Evolutionary conservation across 2,888 invertebrate genomes (phyloP).

Genomic region (Drosophila kuntzei): DNA sequence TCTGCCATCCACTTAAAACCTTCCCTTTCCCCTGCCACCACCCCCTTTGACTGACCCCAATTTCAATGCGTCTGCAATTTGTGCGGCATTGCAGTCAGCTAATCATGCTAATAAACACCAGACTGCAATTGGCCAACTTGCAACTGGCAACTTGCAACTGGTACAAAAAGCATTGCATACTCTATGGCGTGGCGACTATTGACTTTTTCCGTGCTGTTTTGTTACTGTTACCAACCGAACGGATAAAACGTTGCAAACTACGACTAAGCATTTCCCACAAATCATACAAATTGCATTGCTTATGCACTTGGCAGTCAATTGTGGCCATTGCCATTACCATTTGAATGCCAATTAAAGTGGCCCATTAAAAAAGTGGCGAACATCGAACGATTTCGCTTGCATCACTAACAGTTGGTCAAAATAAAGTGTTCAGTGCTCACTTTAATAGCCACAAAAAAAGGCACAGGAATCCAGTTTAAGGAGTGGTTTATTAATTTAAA

Average conservation of each 20-base stretch:
- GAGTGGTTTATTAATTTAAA: too few relatives aligned
- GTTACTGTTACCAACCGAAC: slow-evolving; percentile 46
- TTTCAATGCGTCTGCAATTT: slow-evolving; percentile 71
- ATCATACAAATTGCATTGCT: slow-evolving; percentile 75
- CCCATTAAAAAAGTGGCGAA: slow-evolving; percentile 46
- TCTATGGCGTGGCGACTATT: slow-evolving; percentile 43
- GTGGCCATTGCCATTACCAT: slow-evolving; percentile 63
- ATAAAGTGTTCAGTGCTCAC: not conserved
- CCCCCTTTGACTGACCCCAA: slow-evolving; percentile 59
- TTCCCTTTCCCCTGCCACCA: not conserved
- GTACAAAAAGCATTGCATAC: slow-evolving; percentile 70
- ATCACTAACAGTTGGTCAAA: slow-evolving; percentile 3
- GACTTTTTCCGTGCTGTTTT: slow-evolving; percentile 19
- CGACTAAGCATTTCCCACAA: slow-evolving; percentile 37
- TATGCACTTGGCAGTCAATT: slow-evolving; percentile 79
- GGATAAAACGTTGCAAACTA: not conserved
- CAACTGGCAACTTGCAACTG: slow-evolving; percentile 16
- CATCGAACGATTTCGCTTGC: slow-evolving; percentile 4
- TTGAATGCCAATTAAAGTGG: slow-evolving; percentile 60
- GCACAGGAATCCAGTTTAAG: too few relatives aligned
- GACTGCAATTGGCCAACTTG: slow-evolving; percentile 61
- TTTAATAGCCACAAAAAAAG: not conserved
- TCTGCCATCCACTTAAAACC: slow-evolving; percentile 38
- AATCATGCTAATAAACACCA: slow-evolving; percentile 79
- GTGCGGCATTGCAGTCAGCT: slow-evolving; percentile 62